Conservation (phyloP, 1,140 invertebrate genomes). For the Zaprionus gabonicus region DNA sequence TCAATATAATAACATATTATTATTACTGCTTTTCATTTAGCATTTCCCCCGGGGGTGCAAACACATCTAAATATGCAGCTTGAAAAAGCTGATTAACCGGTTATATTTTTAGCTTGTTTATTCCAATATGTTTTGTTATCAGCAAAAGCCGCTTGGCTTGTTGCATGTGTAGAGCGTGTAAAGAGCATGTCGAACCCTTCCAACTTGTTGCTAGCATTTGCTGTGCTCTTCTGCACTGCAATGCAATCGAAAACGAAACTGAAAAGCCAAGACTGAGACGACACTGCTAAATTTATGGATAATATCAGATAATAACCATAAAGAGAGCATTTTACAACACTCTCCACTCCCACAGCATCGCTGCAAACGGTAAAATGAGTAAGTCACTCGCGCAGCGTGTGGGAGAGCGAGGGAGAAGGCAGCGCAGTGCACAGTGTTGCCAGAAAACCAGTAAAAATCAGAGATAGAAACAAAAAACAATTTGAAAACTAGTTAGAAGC, state of each 20-base stretch:
- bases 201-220: neutral
- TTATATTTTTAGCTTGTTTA: constrained; percentile 23
- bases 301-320: constrained; percentile 13
- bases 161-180: neutral
- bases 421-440: no score
- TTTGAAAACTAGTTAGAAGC: no score
- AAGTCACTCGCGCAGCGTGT: constrained; percentile 22
- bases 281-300: neutral
- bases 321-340: constrained; percentile 24
- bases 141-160: constrained; percentile 8
- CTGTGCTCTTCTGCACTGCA: neutral
- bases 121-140: constrained; percentile 39
- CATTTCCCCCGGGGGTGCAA: neutral
- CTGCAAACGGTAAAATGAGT: constrained; percentile 56
- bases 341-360: constrained; percentile 25
- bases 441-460: no score
- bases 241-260: constrained; percentile 1
- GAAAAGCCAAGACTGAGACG: neutral
- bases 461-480: no score
- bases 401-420: neutral
- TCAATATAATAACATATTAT: neutral
- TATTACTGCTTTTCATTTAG: neutral
- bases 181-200: neutral
- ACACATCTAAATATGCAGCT: neutral
- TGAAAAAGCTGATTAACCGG: constrained; percentile 37